A percentile compares a stretch with the other conserved stretches of the same genome.
phyloP scores from a whole-genome alignment of 2,888 invertebrate genomes.

The Dexiosoma caninum region DNA sequence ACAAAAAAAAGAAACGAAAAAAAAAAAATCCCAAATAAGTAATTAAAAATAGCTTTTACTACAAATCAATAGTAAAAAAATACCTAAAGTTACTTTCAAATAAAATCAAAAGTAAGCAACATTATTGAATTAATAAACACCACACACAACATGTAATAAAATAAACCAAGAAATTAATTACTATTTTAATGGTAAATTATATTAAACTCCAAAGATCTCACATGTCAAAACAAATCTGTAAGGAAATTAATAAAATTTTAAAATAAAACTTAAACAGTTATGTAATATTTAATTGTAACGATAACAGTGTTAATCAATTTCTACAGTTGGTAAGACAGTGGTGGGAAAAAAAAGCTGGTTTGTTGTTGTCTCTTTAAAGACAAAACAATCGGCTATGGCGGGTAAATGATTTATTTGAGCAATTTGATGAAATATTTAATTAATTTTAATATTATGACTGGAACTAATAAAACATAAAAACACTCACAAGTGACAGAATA shows the following conservation, averaged over 20 bases:
- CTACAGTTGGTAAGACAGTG: neutral
- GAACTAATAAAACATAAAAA: too few relatives aligned
- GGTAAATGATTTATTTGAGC: neutral
- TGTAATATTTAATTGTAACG: conserved; percentile 52
- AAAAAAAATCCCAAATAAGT: conserved; percentile 2
- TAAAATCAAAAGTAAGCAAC: conserved; percentile 10
- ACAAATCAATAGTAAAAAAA: neutral
- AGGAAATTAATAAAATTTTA: conserved; percentile 11
- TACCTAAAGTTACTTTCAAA: conserved; percentile 31
- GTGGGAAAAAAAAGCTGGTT: neutral
- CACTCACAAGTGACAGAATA: too few relatives aligned
- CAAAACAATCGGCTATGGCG: too few relatives aligned
- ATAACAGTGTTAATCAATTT: conserved; percentile 36
- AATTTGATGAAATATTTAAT: neutral
- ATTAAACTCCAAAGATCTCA: conserved; percentile 3
- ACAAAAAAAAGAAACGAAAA: neutral
- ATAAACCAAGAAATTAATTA: conserved; percentile 43
- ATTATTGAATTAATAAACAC: conserved; percentile 16
- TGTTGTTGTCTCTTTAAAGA: too few relatives aligned
- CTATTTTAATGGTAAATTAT: conserved; percentile 27
- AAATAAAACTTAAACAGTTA: conserved; percentile 15
- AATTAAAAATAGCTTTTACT: conserved; percentile 29
- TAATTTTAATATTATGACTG: neutral
- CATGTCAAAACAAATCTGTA: neutral
- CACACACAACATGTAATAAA: conserved; percentile 3